phyloP scores from a whole-genome alignment of 2,888 invertebrate genomes.

The Cheilosia soror region DNA sequence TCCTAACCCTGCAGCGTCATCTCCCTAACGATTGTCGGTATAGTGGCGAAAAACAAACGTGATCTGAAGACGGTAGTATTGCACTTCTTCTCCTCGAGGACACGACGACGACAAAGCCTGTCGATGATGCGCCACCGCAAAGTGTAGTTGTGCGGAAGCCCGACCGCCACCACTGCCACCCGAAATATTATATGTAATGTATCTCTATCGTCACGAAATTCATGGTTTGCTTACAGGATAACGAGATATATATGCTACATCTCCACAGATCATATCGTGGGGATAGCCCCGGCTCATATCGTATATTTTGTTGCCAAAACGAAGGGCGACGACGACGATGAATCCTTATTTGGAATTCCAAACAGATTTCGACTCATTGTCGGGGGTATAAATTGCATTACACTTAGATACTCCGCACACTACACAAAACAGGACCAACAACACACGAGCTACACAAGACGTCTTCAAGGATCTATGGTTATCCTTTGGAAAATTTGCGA shows the following conservation, averaged over 20 bases:
- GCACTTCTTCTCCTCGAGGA: constrained; percentile 31
- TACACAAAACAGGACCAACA: background rate
- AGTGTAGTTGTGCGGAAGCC: constrained; percentile 71
- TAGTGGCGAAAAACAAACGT: constrained; percentile 54
- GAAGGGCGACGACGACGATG: constrained; percentile 8
- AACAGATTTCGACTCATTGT: constrained; percentile 74
- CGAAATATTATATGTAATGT: constrained; percentile 2
- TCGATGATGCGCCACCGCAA: constrained; percentile 54
- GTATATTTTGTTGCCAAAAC: constrained; percentile 12
- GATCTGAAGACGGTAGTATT: constrained; percentile 67
- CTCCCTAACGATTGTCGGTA: constrained; percentile 44
- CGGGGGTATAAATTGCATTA: constrained; percentile 70
- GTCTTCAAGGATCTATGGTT: constrained; percentile 50
- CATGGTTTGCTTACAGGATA: constrained; percentile 59
- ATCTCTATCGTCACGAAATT: constrained; percentile 52
- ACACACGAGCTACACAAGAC: background rate
- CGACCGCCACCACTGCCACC: constrained; percentile 11
- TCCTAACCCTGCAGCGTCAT: constrained; percentile 29
- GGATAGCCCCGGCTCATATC: background rate
- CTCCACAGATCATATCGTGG: constrained; percentile 6
- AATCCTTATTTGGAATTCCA: constrained; percentile 71
- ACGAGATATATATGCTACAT: constrained; percentile 30
- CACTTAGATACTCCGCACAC: constrained; percentile 56
- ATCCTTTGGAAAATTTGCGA: constrained; percentile 46
- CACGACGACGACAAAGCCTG: constrained; percentile 37